Evolutionary conservation across 2,888 invertebrate species (phyloP).

Genomic region (Drosophila pseudotalamancana): DNA sequence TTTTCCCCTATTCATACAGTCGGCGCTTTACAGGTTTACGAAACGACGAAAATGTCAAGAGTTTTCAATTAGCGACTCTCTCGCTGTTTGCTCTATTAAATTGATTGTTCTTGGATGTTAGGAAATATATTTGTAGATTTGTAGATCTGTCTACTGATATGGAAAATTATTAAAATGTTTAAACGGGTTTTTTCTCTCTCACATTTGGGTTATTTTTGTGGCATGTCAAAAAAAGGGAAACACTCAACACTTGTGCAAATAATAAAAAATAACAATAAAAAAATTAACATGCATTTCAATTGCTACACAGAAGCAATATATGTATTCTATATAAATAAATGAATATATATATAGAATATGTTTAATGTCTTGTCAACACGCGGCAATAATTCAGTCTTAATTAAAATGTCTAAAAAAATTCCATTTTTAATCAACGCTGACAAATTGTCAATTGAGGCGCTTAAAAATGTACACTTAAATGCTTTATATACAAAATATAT

Average conservation of each 20-base stretch:
- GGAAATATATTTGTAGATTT: slow-evolving; percentile 1
- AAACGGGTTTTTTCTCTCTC: slow-evolving; percentile 24
- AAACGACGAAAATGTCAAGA: slow-evolving; percentile 46
- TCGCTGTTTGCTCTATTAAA: slow-evolving; percentile 34
- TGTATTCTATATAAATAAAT: not conserved
- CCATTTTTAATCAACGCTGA: slow-evolving; percentile 71
- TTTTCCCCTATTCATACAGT: too few species aligned
- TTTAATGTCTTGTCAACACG: slow-evolving; percentile 48
- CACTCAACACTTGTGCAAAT: slow-evolving; percentile 62
- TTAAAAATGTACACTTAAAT: slow-evolving; percentile 59
- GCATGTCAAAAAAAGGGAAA: slow-evolving; percentile 43
- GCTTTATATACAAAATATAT: slow-evolving; percentile 5
- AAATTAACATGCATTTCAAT: slow-evolving; percentile 59
- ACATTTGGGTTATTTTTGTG: slow-evolving; percentile 50
- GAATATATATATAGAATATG: not conserved
- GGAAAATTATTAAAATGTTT: slow-evolving; percentile 28
- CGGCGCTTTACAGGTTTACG: slow-evolving; percentile 4
- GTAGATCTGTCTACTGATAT: slow-evolving; percentile 23
- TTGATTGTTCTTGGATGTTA: slow-evolving; percentile 34
- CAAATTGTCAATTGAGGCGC: slow-evolving; percentile 71
- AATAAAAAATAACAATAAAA: slow-evolving; percentile 37
- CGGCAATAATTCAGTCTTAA: slow-evolving; percentile 72
- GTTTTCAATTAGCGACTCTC: slow-evolving; percentile 65
- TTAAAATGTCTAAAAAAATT: slow-evolving; percentile 65
- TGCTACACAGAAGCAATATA: slow-evolving; percentile 24